Percentiles rank a stretch among this genome's conserved stretches.
These are phyloP conservation scores for Idaea straminata DNA, from an alignment of 2,888 invertebrate species.

Conservation along the genomic window DNA sequence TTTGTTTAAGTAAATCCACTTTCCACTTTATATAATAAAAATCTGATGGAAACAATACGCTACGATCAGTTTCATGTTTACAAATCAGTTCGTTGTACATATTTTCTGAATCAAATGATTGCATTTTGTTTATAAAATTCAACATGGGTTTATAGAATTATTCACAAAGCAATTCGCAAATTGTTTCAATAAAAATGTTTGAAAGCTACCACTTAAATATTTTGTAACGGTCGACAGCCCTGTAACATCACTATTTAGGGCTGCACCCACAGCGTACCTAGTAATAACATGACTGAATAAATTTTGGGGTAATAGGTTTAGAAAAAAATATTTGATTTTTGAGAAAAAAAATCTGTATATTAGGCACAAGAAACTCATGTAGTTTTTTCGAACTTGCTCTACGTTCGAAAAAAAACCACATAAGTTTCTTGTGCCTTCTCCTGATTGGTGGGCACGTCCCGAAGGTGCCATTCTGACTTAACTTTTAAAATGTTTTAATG, in stretches of 20 bases:
- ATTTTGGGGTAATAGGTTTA: too few relatives aligned
- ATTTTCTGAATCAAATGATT: neutral
- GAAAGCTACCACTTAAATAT: constrained; percentile 28
- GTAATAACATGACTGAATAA: too few relatives aligned
- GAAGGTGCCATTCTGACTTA: too few relatives aligned
- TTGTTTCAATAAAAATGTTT: constrained; percentile 19
- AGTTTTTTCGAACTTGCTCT: too few relatives aligned
- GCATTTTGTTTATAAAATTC: too few relatives aligned
- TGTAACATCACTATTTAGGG: constrained; percentile 32
- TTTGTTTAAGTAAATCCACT: too few relatives aligned
- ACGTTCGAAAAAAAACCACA: neutral
- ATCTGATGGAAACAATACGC: neutral
- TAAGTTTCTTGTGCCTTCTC: neutral
- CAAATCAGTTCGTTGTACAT: neutral
- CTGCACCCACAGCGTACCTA: too few relatives aligned
- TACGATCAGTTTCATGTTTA: neutral
- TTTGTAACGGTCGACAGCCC: constrained; percentile 33
- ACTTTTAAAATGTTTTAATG: too few relatives aligned
- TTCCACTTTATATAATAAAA: neutral
- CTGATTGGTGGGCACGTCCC: too few relatives aligned
- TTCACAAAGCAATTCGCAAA: constrained; percentile 3
- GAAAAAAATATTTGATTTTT: neutral
- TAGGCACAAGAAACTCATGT: too few relatives aligned
- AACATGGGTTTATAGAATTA: neutral
- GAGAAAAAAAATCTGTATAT: neutral